Conservation (phyloP, 1,140 invertebrate genomes). For the Tetramorium parvispinum region DNA sequence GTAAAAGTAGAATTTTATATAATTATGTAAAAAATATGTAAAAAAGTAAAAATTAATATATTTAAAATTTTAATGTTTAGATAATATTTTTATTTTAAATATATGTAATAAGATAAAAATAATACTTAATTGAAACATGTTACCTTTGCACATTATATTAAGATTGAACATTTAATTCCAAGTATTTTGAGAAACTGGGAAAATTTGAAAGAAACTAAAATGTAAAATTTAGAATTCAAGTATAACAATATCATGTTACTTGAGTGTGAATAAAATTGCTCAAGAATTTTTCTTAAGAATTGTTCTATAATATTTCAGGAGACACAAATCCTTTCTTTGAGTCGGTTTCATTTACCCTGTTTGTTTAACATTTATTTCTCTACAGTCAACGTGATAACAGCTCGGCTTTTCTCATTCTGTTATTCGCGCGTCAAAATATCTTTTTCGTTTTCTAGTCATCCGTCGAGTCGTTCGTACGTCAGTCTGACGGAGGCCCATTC, state of each 20-base stretch:
- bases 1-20: not conserved
- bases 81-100: not conserved
- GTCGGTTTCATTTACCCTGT: not conserved
- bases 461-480: constrained; percentile 15
- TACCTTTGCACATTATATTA: not conserved
- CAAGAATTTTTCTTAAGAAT: not conserved
- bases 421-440: not conserved
- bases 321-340: no score
- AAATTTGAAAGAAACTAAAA: not conserved
- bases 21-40: no score
- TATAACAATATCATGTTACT: no score
- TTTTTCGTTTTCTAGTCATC: constrained; percentile 1
- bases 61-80: no score
- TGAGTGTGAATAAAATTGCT: not conserved
- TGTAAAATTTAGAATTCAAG: not conserved
- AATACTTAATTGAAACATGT: not conserved
- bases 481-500: constrained; percentile 19
- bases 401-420: not conserved
- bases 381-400: constrained; percentile 1
- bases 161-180: not conserved
- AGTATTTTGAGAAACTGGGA: not conserved
- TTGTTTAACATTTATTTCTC: not conserved
- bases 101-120: not conserved
- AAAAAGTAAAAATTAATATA: no score
- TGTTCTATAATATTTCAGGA: not conserved